phyloP scores from a whole-genome alignment of 2,797 vertebrate species.

The Lindbergichthys nudifrons region DNA sequence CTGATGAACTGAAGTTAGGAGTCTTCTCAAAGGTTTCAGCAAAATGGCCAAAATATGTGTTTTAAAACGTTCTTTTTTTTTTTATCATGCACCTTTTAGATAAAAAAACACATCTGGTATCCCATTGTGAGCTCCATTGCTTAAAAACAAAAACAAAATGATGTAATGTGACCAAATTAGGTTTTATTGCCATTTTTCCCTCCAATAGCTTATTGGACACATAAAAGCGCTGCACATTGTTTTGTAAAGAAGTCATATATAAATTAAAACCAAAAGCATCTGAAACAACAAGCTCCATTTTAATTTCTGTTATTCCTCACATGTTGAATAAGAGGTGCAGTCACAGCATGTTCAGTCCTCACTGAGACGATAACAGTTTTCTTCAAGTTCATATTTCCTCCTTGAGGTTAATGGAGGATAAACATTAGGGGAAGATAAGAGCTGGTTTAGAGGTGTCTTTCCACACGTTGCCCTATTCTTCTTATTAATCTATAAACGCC shows the following conservation, averaged over 20 bases:
- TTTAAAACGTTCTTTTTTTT: no score
- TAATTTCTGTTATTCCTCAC: background rate
- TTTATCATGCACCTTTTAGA: no score
- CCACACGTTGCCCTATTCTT: conserved; percentile 26
- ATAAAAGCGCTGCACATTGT: background rate
- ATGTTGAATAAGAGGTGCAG: background rate
- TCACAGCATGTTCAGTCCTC: background rate
- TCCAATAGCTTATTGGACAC: background rate
- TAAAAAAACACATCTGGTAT: no score
- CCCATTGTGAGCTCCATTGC: no score
- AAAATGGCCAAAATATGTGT: no score
- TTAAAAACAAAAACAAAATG: no score
- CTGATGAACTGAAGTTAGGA: no score
- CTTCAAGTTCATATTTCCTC: conserved; percentile 29
- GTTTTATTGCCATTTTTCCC: no score
- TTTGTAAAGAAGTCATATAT: background rate
- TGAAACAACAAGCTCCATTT: background rate
- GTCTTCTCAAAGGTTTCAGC: no score
- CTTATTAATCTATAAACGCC: conserved; percentile 38
- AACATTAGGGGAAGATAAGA: conserved; percentile 1
- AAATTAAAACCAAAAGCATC: background rate
- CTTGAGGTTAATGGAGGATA: conserved; percentile 14
- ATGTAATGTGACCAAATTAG: no score
- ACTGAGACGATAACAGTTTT: conserved; percentile 33
- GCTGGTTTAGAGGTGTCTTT: conserved; percentile 19